Base-by-base conservation (phyloP, 2,113 vertebrate genomes). In the Psephotus haematonotus region DNA sequence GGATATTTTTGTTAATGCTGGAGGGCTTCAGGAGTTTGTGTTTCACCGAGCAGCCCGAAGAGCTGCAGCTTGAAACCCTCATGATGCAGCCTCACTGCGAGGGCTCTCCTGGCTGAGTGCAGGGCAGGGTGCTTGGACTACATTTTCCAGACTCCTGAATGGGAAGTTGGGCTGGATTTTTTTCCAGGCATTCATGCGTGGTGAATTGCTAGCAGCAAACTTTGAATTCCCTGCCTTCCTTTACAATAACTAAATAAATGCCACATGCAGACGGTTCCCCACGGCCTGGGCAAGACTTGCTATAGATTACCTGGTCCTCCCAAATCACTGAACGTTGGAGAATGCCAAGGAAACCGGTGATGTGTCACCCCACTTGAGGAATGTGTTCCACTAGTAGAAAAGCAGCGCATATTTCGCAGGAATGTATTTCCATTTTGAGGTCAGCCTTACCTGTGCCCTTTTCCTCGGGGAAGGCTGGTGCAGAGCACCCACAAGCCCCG, bases 171-270 rank as follows among this genome's bases (percentile, higher is more conserved):
- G 31, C 35, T 50, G 80, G 62, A 43, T 35, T 83, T 72, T 63
- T 85, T 75, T 17, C 63, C 67, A 75, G 76, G 16, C 60, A 35
- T 62, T 49, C 69, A 22, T 25, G 35, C 33, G 1, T 69, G 75
- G 62, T 80, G 68, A 84, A 80, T 63, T 63, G 53, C 44, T 80
- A 89, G 53, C 91, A 80, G 68, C 86, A 89, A 85, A 63, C 68
- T 47, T 75, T 31, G 37, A 47, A 68, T 63, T 69, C 62, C 18
- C 68, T 69, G 74, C 68, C 47, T 75, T 29, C 31, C 53, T 62
- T 50, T 75, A 57, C 75, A 64, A 11, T 75, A 75, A 35, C 55
- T 75, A 89, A 89, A 80, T 46, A 85, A 63, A 75, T 75, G 74
- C 91, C 91, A 89, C 62, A 50, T 63, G 81, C 33, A 0, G 2